These are phyloP conservation scores for Arctocebus calabarensis DNA, from an alignment of 2,797 vertebrate species.

Conservation along the genomic window DNA sequence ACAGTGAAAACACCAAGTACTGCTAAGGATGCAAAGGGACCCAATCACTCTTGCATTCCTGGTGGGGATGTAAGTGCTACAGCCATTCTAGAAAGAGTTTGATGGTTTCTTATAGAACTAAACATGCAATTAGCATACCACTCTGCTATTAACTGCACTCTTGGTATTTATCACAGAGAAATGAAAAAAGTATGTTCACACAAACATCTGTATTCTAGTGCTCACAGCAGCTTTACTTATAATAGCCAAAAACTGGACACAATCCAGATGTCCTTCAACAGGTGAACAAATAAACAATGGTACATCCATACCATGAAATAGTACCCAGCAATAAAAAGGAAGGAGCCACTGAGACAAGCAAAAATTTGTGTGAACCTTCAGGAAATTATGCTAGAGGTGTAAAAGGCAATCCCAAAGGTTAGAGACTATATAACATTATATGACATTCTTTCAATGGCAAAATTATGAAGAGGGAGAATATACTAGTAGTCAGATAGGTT, in stretches of 20 bases:
- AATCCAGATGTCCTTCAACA: background rate
- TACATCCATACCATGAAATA: background rate
- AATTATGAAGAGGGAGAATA: background rate
- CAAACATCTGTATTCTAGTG: background rate
- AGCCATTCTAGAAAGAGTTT: conserved; percentile 36
- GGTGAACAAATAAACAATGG: background rate
- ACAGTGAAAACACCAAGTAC: background rate
- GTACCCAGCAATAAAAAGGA: background rate
- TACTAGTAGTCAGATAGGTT: background rate
- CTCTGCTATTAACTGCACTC: background rate
- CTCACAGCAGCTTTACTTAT: background rate
- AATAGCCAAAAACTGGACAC: background rate
- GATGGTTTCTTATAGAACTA: background rate
- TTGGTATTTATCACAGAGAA: background rate
- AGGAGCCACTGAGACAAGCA: background rate
- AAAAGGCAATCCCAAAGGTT: background rate
- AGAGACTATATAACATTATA: background rate
- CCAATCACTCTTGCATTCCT: background rate
- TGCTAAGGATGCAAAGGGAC: background rate
- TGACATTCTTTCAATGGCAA: conserved; percentile 10
- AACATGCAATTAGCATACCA: background rate
- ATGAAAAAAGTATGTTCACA: conserved; percentile 2
- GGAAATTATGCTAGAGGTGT: background rate
- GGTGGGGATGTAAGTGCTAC: background rate
- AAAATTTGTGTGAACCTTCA: background rate